phyloP scores from a whole-genome alignment of 2,797 vertebrate genomes.

The Zalophus californianus region DNA sequence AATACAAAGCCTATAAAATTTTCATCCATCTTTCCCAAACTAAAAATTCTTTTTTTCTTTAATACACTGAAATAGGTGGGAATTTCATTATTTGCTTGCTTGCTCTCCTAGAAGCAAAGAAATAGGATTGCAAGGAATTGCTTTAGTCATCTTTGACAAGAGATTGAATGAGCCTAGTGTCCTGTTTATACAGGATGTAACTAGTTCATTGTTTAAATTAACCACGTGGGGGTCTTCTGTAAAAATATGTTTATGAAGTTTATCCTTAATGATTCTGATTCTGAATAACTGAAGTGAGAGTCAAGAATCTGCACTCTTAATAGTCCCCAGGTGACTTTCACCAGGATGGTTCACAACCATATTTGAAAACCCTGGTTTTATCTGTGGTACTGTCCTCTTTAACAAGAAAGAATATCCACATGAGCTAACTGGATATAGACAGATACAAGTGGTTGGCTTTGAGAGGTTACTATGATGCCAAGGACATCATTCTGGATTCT shows the following conservation, averaged over 20 bases:
- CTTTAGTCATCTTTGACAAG: background rate
- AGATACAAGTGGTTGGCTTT: background rate
- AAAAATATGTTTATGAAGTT: background rate
- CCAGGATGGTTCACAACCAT: background rate
- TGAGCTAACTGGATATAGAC: background rate
- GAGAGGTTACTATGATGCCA: background rate
- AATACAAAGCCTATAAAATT: background rate
- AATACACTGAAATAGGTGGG: background rate
- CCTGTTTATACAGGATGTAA: background rate
- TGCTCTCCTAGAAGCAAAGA: background rate
- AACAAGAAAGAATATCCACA: background rate
- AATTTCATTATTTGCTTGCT: constrained; percentile 23
- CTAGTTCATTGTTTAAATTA: constrained; percentile 6
- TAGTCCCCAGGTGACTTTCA: background rate
- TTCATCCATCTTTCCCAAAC: constrained; percentile 11
- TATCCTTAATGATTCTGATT: background rate
- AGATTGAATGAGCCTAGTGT: background rate
- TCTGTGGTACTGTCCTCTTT: background rate
- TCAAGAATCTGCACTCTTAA: background rate
- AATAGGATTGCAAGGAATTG: background rate
- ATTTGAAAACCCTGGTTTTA: background rate
- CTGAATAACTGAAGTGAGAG: background rate
- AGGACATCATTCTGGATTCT: background rate
- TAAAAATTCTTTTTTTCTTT: background rate
- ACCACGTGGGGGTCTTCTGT: background rate